Percentiles rank a stretch among this genome's conserved stretches.
Conservation (phyloP, 2,797 vertebrate species). For the Coracias cyanogaster region DNA sequence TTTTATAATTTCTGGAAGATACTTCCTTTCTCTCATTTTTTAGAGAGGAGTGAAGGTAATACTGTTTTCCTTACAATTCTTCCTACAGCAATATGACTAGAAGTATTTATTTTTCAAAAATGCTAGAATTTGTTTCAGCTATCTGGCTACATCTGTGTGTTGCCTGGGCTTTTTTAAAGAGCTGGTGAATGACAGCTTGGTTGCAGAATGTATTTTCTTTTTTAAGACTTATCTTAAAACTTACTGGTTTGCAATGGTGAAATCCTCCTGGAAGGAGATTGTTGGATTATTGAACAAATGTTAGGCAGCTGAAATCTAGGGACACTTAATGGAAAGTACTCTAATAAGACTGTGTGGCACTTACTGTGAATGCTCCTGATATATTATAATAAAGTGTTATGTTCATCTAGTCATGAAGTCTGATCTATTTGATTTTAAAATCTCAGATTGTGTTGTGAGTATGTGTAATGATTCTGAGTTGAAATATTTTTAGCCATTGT, state of each 20-base stretch:
- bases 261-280: slow-evolving; percentile 57
- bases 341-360: background rate
- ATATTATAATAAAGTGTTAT: background rate
- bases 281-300: slow-evolving; percentile 57
- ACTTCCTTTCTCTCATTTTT: background rate
- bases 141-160: background rate
- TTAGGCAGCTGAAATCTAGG: slow-evolving; percentile 56
- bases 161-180: background rate
- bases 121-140: slow-evolving; percentile 5
- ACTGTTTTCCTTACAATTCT: background rate
- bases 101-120: background rate
- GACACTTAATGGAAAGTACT: slow-evolving; percentile 28
- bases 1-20: background rate
- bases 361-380: background rate
- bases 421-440: slow-evolving; percentile 75
- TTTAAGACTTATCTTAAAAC: background rate
- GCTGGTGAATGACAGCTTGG: background rate
- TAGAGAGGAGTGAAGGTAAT: background rate
- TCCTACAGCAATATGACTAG: background rate
- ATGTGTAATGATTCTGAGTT: slow-evolving; percentile 65
- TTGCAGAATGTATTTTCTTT: slow-evolving; percentile 4
- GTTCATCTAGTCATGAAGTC: slow-evolving; percentile 42
- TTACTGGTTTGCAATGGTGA: slow-evolving; percentile 16
- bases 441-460: slow-evolving; percentile 56
- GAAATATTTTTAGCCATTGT: slow-evolving; percentile 51